Conservation (phyloP, 1,140 invertebrate species). For the Mactra quadrangularis region DNA sequence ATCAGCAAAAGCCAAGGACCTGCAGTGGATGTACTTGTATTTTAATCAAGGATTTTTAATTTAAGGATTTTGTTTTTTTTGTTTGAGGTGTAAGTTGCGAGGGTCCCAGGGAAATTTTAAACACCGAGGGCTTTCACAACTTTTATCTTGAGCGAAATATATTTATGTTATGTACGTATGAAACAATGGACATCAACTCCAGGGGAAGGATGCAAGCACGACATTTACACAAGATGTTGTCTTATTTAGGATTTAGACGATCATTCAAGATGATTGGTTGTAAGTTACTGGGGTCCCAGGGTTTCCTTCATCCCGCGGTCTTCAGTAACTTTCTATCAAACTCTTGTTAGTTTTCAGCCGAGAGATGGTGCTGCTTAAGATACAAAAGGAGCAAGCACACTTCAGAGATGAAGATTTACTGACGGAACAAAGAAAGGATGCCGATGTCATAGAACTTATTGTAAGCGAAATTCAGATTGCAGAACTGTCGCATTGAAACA, state of each 20-base stretch:
- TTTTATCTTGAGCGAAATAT: constrained; percentile 9
- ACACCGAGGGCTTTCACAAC: constrained; percentile 26
- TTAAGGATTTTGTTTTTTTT: not conserved
- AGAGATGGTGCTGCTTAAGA: not conserved
- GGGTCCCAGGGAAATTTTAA: constrained; percentile 8
- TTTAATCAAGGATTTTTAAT: too few species aligned
- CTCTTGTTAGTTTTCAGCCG: not conserved
- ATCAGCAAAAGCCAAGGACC: too few species aligned
- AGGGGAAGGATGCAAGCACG: too few species aligned
- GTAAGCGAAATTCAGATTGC: too few species aligned
- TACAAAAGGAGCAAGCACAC: too few species aligned
- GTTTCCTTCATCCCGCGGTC: not conserved
- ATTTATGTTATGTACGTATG: too few species aligned
- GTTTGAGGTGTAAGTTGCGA: constrained; percentile 26
- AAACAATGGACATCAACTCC: too few species aligned
- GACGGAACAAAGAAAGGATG: not conserved
- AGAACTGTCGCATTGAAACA: not conserved
- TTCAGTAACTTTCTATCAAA: constrained; percentile 12
- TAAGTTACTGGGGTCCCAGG: constrained; percentile 43
- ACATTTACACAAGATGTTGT: too few species aligned
- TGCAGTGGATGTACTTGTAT: too few species aligned
- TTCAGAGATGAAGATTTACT: too few species aligned
- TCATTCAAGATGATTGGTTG: not conserved
- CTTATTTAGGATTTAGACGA: too few species aligned
- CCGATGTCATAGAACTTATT: not conserved